A percentile compares a stretch with the other conserved stretches of the same genome.
phyloP scores from a whole-genome alignment of 2,797 vertebrate genomes.

The Coregonus suidteri region DNA sequence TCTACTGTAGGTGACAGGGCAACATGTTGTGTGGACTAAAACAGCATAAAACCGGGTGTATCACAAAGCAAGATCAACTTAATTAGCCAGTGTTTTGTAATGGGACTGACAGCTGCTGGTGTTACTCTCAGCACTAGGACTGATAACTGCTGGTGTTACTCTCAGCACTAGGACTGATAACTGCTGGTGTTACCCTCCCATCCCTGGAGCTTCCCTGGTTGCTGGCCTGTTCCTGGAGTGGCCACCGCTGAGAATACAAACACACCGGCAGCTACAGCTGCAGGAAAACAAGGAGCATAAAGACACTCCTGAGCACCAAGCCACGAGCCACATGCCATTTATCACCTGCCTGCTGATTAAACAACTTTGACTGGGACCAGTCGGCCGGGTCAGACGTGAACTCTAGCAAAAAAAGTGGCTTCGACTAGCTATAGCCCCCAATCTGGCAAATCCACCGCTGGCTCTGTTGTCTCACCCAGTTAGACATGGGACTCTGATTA shows the following conservation, averaged over 20 bases:
- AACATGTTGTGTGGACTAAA: no score
- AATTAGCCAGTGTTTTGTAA: no score
- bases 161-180: no score
- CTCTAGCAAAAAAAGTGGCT: background rate
- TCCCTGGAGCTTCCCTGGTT: no score
- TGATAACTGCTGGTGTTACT: no score
- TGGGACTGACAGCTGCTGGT: no score
- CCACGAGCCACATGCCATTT: conserved; percentile 30
- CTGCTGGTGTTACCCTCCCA: no score
- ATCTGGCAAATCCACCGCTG: background rate
- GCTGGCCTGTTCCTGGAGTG: no score
- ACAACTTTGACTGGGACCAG: conserved; percentile 27
- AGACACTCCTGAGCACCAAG: conserved; percentile 21
- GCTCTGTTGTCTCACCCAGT: conserved; percentile 22
- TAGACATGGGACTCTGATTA: conserved; percentile 29
- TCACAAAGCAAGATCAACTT: no score
- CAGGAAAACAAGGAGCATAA: conserved; percentile 35
- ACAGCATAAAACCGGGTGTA: no score
- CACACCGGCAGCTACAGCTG: background rate
- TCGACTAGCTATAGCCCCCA: background rate
- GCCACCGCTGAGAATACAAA: background rate
- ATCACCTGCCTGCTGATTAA: conserved; percentile 44
- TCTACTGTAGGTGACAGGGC: no score
- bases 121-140: no score
- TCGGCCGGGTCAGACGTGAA: conserved; percentile 8